Base-by-base conservation (phyloP, 2,113 vertebrate genomes). In the Menidia beryllina region DNA sequence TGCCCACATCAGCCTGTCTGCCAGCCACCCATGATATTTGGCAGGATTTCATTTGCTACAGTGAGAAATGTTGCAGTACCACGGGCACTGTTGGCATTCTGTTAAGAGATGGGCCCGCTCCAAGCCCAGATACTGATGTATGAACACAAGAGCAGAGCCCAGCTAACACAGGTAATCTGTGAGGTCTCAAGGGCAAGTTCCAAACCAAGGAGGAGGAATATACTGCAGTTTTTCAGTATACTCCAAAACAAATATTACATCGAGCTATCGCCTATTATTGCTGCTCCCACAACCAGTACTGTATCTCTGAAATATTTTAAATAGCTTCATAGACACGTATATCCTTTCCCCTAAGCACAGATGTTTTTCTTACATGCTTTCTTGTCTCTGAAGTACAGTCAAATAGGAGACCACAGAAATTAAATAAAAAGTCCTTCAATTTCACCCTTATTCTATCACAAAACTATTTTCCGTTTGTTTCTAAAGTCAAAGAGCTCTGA, bases 21-120 rank as follows among this genome's bases (percentile, higher is more conserved):
- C 75, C 80, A 87, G 67, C 72, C 75, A 72, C 58, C 81, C 75
- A 36, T 83, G 79, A 67, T 74, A 80, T 72, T 87, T 90, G 88
- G 87, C 86, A 88, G 81, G 30, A 55, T 73, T 79, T 85, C 77
- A 65, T 41, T 83, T 73, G 67, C 73, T 60, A 12, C 58, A 60
- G 57, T 60, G 51, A 80, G 60, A 41, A 25, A 71, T 75, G 72
- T 57, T 71, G 75, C 77, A 69, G 75, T 62, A 69, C 64, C 69
- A 62, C 45, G 81, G 83, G 83, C 81, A 63, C 69, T 2, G 34
- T 34, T 67, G 64, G 68, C 74, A 72, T 24, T 56, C 69, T 74
- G 65, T 54, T 68, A 69, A 81, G 61, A 79, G 47, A 81, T 20
- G 50, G 59, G 65, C 72, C 83, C 74, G 83, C 83, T 81, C 76